Evolutionary conservation across 1,140 invertebrate species (phyloP), one percentile per base, ranked within the genome.

Genomic region (Rhopalosiphum maidis): DNA sequence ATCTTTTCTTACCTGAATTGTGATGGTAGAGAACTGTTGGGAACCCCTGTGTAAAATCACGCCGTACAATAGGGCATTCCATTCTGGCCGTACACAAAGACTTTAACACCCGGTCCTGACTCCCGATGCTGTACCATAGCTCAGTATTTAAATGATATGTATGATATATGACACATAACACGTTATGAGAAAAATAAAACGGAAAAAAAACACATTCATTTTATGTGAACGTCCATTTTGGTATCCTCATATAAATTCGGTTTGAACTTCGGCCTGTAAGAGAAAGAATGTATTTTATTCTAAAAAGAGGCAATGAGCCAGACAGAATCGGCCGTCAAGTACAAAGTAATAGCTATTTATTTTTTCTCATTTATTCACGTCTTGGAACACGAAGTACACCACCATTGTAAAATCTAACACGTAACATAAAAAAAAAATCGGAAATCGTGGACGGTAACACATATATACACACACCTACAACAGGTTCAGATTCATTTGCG

Each of bases 21-120:
- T 5, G 35, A 46, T 22, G 87, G 48, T 54, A 25, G 87, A 54
- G 87, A n/a, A 41, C 7, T 35, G 30, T 86, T 93, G 82, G 48
- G 91, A 48, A 93, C 82, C 91, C 43, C 91, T 85, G 82, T 35
- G 37, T 43, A 43, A 93, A 86, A 85, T 93, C 91, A 85, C 91
- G 77, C 77, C 77, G 82, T 21, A 93, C 91, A 93, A 93, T 93
- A 54, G 77, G 91, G 91, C 68, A 93, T 93, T 93, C 91, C 91
- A 86, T 93, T 93, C 91, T 86, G 91, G 35, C n/a, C 82, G 82
- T 54, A 86, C 77, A 93, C 91, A 93, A 93, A 93, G 91, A 93
- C 91, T 93, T 85, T 93, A 93, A 93, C 91, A 93, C 91, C 91
- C 91, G 91, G 91, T 93, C 91, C 68, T 48, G 91, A 86, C 82